These are phyloP conservation scores for Leptobrachium leishanense DNA, from an alignment of 2,113 vertebrate species.

Conservation along the genomic window DNA sequence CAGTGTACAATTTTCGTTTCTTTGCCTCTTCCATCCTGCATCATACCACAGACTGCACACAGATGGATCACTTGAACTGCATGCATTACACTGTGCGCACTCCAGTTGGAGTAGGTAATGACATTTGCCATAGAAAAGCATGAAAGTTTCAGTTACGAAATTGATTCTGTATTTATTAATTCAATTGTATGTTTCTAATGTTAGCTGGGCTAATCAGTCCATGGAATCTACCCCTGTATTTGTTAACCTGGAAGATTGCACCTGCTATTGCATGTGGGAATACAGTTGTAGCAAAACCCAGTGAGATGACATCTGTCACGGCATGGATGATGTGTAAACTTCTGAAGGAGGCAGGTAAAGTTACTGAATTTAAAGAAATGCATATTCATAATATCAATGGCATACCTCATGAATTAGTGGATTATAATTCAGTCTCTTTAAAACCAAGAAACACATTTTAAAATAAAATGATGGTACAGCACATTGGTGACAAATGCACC, in stretches of 20 bases:
- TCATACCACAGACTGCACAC: constrained; percentile 80
- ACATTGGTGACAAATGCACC: no score
- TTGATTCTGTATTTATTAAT: neutral
- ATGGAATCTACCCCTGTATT: constrained; percentile 93
- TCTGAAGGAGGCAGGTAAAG: constrained; percentile 82
- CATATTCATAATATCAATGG: no score
- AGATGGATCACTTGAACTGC: constrained; percentile 81
- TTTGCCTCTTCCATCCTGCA: constrained; percentile 89
- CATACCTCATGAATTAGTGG: no score
- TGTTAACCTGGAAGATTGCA: constrained; percentile 96
- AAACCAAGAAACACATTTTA: no score
- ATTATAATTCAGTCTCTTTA: no score
- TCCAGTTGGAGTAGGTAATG: constrained; percentile 87
- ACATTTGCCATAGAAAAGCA: neutral
- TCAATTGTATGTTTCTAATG: constrained; percentile 3
- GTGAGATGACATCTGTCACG: constrained; percentile 95
- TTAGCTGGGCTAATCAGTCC: constrained; percentile 91
- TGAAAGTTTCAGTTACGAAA: neutral
- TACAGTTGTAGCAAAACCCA: constrained; percentile 94
- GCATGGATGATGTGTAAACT: constrained; percentile 96
- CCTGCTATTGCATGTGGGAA: constrained; percentile 90
- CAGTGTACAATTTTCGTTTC: constrained; percentile 87
- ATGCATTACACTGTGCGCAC: constrained; percentile 83
- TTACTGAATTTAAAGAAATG: neutral
- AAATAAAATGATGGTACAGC: no score